phyloP scores from a whole-genome alignment of 2,113 vertebrate species.

The Micronisus gabar region DNA sequence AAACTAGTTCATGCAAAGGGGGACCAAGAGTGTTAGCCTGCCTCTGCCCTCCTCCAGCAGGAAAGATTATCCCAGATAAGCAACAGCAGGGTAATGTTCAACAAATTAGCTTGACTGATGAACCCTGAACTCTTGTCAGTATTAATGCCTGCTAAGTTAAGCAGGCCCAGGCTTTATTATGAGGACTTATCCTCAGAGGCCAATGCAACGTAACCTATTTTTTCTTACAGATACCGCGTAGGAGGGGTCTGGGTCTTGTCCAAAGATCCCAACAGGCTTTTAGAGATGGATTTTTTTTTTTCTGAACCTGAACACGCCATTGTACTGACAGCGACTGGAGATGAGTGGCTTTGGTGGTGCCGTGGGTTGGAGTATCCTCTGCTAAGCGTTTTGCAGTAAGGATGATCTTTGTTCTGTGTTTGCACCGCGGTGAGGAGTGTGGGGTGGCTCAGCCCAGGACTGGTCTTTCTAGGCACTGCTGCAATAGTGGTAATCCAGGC shows the following conservation, averaged over 20 bases:
- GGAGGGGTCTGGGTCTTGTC: not conserved
- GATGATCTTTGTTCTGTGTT: not conserved
- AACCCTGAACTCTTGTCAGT: slow-evolving; percentile 40
- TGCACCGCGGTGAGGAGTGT: fast-evolving
- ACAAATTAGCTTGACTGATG: slow-evolving; percentile 56
- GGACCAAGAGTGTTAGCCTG: not conserved
- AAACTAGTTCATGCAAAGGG: not conserved
- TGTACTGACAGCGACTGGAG: not conserved
- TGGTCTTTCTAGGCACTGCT: not conserved
- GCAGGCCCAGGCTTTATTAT: slow-evolving; percentile 13
- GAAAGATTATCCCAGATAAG: slow-evolving; percentile 56
- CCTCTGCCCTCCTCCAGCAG: not conserved
- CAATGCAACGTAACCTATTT: slow-evolving; percentile 6
- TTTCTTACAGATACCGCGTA: not conserved
- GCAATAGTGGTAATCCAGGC: not conserved
- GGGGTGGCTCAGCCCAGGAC: not conserved
- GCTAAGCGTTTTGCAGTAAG: not conserved
- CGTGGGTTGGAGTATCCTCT: not conserved
- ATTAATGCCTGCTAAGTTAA: slow-evolving; percentile 46
- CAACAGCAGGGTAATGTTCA: slow-evolving; percentile 30
- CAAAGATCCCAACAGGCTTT: not conserved
- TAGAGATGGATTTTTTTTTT: not conserved
- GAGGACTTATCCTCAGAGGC: slow-evolving; percentile 20
- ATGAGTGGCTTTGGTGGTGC: not conserved
- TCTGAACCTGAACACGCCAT: not conserved